Conservation (phyloP, 2,113 vertebrate genomes). For the Jaculus jaculus region DNA sequence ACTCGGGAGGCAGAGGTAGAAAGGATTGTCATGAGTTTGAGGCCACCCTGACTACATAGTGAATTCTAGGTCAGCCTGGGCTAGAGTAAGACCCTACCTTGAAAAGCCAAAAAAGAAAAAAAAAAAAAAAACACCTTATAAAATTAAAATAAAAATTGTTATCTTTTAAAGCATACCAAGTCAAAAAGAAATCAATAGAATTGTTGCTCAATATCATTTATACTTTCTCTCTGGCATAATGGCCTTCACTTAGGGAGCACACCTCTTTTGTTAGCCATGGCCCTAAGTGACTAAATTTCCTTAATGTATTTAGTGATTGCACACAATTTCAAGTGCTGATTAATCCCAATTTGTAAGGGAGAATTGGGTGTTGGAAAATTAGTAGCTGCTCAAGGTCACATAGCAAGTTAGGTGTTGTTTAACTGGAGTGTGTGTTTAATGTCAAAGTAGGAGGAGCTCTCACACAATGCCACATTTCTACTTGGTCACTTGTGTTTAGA, state of each 20-base stretch:
- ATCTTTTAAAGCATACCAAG: neutral
- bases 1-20: no score
- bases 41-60: no score
- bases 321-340: neutral
- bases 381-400: neutral
- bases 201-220: neutral
- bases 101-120: neutral
- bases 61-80: no score
- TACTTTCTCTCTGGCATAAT: neutral
- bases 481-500: neutral
- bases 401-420: neutral
- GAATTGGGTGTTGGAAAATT: conserved; percentile 20
- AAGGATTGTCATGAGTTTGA: no score
- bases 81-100: neutral
- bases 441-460: neutral
- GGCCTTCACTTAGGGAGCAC: neutral
- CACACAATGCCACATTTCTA: neutral
- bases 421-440: neutral
- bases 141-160: neutral
- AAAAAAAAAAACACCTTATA: neutral
- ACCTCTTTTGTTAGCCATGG: neutral
- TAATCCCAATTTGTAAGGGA: neutral
- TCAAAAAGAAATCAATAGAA: neutral
- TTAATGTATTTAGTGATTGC: neutral
- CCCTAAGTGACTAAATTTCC: neutral